Conservation (phyloP, 2,113 vertebrate species). For the Probosciger aterrimus region DNA sequence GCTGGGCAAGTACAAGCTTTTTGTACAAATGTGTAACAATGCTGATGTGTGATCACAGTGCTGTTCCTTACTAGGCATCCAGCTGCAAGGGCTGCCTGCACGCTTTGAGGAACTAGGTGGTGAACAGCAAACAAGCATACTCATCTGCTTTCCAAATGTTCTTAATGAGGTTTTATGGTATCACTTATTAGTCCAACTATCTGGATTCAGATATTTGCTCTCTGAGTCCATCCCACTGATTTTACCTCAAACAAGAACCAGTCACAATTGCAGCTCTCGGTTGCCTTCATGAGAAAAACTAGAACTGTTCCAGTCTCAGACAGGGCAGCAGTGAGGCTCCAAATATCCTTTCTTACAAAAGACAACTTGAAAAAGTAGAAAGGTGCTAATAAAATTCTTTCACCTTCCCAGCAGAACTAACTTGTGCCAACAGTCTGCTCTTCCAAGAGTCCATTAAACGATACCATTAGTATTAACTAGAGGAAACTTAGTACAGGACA, state of each 20-base stretch:
- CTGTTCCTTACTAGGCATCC: neutral
- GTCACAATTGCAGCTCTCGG: fast-evolving
- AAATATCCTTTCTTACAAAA: neutral
- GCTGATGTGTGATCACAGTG: neutral
- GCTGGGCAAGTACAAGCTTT: neutral
- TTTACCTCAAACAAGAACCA: neutral
- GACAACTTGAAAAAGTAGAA: neutral
- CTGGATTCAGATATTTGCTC: neutral
- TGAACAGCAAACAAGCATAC: neutral
- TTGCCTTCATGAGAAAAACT: neutral
- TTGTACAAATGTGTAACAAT: neutral
- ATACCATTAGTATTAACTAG: neutral
- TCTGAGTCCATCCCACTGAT: fast-evolving
- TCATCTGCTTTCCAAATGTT: neutral
- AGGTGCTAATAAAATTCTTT: neutral
- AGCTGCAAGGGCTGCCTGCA: neutral
- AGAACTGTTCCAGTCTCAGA: neutral
- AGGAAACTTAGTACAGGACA: neutral
- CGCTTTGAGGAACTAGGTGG: neutral
- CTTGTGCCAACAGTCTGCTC: neutral
- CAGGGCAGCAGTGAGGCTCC: neutral
- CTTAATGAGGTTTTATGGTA: neutral
- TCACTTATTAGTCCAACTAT: neutral
- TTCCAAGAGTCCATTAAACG: neutral
- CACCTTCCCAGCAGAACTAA: neutral